These are phyloP conservation scores for Cyaniris semiargus DNA, from an alignment of 2,888 invertebrate species.

Conservation along the genomic window DNA sequence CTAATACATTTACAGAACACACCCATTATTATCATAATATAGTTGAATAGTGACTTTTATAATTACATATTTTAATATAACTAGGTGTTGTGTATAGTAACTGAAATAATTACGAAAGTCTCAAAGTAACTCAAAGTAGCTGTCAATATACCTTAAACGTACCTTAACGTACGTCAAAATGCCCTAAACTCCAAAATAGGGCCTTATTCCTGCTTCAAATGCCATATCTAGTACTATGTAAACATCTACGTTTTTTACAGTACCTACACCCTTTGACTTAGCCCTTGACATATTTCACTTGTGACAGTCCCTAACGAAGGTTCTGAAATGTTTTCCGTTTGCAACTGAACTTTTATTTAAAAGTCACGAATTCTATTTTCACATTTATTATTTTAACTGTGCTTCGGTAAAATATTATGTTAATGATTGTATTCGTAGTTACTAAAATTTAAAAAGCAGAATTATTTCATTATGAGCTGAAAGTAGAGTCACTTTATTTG, in stretches of 20 bases:
- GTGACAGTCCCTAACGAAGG: slow-evolving; percentile 42
- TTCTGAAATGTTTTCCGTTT: slow-evolving; percentile 33
- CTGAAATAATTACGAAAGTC: too few relatives aligned
- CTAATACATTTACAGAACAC: too few relatives aligned
- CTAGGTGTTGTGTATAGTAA: too few relatives aligned
- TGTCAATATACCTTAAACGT: too few relatives aligned
- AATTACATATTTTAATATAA: too few relatives aligned
- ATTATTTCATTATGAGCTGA: neutral
- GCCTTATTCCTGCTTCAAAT: neutral
- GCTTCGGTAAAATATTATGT: neutral
- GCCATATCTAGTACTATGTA: neutral
- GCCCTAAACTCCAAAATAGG: too few relatives aligned
- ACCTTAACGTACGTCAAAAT: too few relatives aligned
- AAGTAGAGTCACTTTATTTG: neutral
- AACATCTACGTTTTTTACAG: slow-evolving; percentile 36
- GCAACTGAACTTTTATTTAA: slow-evolving; percentile 13
- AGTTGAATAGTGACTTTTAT: too few relatives aligned
- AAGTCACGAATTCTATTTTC: neutral
- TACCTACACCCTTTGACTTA: slow-evolving; percentile 43
- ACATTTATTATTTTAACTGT: neutral
- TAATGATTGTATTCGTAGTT: neutral
- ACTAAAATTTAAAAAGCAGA: neutral
- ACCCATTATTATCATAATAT: too few relatives aligned
- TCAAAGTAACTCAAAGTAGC: too few relatives aligned
- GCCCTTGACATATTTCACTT: slow-evolving; percentile 44